A percentile compares a stretch with the other conserved stretches of the same genome.
Conservation (phyloP, 2,113 vertebrate genomes). For the Dipodomys spectabilis region DNA sequence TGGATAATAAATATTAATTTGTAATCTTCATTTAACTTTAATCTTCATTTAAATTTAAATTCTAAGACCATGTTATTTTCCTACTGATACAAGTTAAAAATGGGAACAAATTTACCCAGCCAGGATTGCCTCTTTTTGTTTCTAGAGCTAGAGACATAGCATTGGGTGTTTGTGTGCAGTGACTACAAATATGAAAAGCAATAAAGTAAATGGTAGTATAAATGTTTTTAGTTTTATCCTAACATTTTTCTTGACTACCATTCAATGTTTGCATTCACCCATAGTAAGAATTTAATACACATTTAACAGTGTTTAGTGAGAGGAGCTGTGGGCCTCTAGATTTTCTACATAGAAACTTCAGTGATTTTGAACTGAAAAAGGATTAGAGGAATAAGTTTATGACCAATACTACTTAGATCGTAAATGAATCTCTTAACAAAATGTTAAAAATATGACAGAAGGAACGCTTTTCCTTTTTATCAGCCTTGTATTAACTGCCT, state of each 20-base stretch:
- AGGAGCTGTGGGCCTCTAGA: no score
- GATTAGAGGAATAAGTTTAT: neutral
- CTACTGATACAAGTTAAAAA: neutral
- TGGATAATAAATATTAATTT: no score
- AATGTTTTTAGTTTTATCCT: neutral
- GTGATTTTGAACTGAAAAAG: neutral
- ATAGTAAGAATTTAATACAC: neutral
- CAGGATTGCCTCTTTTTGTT: neutral
- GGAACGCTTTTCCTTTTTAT: neutral
- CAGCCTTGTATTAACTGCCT: neutral
- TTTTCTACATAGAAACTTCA: neutral
- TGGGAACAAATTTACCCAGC: neutral
- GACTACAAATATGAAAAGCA: neutral
- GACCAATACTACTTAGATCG: neutral
- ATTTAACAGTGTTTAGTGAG: no score
- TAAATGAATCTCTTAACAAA: neutral
- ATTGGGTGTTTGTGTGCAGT: neutral
- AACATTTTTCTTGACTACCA: neutral
- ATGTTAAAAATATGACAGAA: neutral
- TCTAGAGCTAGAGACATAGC: neutral
- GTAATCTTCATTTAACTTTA: neutral
- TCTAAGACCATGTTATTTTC: neutral
- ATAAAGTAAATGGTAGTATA: neutral
- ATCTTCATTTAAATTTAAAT: neutral
- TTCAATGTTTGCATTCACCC: neutral